Conservation (phyloP, 2,888 invertebrate species). For the Muscina levida region DNA sequence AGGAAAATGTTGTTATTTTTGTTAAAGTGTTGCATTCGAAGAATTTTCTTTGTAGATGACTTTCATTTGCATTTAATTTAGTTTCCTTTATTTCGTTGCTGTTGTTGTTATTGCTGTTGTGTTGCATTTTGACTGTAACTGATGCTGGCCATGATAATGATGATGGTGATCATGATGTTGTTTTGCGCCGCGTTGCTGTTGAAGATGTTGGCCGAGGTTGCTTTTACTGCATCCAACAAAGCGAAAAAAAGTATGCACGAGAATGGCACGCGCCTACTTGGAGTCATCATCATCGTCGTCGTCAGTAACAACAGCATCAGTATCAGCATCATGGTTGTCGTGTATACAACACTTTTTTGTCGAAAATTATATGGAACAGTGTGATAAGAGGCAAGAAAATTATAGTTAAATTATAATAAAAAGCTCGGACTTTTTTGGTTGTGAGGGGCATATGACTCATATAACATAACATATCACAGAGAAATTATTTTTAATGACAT, state of each 20-base stretch:
- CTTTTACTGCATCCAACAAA: conserved; percentile 55
- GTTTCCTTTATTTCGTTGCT: conserved; percentile 49
- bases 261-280: conserved; percentile 77
- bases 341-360: conserved; percentile 14
- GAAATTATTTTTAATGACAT: too few species aligned
- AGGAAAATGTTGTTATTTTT: conserved; percentile 30
- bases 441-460: too few species aligned
- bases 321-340: conserved; percentile 36
- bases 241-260: conserved; percentile 69
- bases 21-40: conserved; percentile 75
- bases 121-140: conserved; percentile 20
- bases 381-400: background rate
- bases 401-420: background rate
- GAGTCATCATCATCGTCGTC: conserved; percentile 49
- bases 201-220: conserved; percentile 12
- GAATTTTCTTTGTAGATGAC: conserved; percentile 74
- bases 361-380: conserved; percentile 44
- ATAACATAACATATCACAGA: too few species aligned
- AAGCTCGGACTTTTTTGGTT: too few species aligned
- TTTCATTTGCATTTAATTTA: conserved; percentile 79
- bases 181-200: conserved; percentile 38
- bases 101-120: conserved; percentile 37
- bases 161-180: conserved; percentile 62
- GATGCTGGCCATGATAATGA: conserved; percentile 68
- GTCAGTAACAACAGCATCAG: too few species aligned